These are phyloP conservation scores for Paracentrotus lividus DNA, from an alignment of 53 echinoderm and acorn worm species.

Conservation along the genomic window DNA sequence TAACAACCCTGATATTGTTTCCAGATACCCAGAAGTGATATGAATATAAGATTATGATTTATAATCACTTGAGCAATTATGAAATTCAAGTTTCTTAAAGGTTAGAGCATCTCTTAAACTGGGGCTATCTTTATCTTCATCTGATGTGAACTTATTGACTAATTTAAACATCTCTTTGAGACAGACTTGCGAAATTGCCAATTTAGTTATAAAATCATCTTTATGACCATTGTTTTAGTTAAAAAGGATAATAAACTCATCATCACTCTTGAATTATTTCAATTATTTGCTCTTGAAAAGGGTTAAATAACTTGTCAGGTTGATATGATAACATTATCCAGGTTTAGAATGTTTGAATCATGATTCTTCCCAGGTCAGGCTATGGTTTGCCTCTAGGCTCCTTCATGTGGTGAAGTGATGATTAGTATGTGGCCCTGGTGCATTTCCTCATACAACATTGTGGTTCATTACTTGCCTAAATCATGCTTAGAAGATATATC, in stretches of 20 bases:
- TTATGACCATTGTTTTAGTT: not conserved
- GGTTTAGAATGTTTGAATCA: conserved; percentile 18
- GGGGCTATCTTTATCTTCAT: not conserved
- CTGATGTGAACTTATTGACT: conserved; percentile 6
- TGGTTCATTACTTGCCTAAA: not conserved
- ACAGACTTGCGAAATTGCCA: too few relatives aligned
- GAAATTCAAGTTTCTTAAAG: too few relatives aligned
- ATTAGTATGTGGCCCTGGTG: not conserved
- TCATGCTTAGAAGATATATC: too few relatives aligned
- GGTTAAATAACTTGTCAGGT: too few relatives aligned
- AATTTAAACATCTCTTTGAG: too few relatives aligned
- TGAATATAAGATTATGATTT: too few relatives aligned
- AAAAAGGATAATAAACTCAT: not conserved
- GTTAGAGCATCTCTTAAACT: too few relatives aligned
- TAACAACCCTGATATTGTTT: not conserved
- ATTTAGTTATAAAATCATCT: too few relatives aligned
- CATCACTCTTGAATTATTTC: not conserved
- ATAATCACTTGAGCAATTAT: too few relatives aligned
- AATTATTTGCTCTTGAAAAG: not conserved
- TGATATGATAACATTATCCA: conserved; percentile 1
- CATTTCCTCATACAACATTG: not conserved
- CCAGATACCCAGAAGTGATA: not conserved
- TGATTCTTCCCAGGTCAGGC: not conserved
- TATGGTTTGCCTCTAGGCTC: not conserved
- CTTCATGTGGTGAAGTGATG: not conserved